These are phyloP conservation scores for Peromyscus aztecus DNA, from an alignment of 2,797 vertebrate genomes.

Conservation along the genomic window DNA sequence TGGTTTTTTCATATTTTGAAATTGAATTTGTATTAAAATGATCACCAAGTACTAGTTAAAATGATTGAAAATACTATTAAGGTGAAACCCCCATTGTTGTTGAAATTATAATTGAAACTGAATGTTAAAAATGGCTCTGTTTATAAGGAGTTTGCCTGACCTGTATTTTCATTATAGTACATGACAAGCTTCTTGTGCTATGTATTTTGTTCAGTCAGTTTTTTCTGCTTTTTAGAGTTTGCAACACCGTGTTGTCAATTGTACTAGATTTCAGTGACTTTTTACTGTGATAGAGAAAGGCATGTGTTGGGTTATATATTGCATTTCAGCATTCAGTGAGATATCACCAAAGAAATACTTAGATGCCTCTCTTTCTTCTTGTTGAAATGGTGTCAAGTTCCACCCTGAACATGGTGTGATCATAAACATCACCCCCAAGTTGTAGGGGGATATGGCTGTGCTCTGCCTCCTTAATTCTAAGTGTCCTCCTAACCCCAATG, in stretches of 20 bases:
- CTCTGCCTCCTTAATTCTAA: background rate
- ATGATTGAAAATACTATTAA: constrained; percentile 15
- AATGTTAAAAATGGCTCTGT: background rate
- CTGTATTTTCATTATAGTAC: background rate
- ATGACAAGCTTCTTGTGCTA: background rate
- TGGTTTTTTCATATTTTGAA: background rate
- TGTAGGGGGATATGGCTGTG: background rate
- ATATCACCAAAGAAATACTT: background rate
- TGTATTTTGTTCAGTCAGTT: background rate
- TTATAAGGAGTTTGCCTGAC: background rate
- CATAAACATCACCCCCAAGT: background rate
- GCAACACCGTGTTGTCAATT: background rate
- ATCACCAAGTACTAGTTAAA: constrained; percentile 24
- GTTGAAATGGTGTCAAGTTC: background rate
- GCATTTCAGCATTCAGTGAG: background rate
- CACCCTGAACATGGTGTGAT: background rate
- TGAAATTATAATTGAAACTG: constrained; percentile 25
- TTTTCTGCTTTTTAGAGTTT: background rate
- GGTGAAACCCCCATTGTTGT: background rate
- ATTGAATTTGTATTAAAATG: constrained; percentile 16
- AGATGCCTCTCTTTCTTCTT: background rate
- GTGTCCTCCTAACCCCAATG: background rate
- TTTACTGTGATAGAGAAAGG: background rate
- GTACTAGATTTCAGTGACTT: background rate
- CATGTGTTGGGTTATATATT: background rate